Evolutionary conservation across 2,888 invertebrate species (phyloP).

Genomic region (Patella pellucida): DNA sequence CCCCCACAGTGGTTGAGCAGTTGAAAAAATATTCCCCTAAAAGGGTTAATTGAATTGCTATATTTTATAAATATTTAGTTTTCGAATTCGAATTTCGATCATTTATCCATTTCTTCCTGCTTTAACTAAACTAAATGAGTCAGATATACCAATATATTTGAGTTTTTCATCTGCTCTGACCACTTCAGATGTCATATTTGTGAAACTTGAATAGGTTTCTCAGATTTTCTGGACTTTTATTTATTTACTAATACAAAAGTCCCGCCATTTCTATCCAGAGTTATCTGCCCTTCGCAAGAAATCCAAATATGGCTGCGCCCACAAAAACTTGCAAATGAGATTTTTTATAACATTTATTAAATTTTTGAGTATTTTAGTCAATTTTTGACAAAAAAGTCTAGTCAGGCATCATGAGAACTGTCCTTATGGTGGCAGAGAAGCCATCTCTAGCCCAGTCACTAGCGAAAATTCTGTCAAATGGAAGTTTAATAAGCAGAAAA

Average conservation of each 20-base stretch:
- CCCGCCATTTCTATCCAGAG: background rate
- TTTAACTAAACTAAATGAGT: no score
- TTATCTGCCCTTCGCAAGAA: background rate
- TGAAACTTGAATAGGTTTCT: no score
- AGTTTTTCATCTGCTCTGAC: background rate
- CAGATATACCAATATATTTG: background rate
- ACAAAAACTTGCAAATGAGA: conserved; percentile 6
- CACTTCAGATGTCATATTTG: background rate
- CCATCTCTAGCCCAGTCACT: conserved; percentile 96
- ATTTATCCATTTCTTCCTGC: no score
- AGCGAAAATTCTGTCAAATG: conserved; percentile 92
- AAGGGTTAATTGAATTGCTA: no score
- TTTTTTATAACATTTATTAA: background rate
- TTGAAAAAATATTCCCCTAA: no score
- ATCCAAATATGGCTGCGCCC: background rate
- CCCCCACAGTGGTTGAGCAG: no score
- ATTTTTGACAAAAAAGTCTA: background rate
- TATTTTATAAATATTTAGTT: no score
- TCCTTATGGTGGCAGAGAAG: conserved; percentile 98
- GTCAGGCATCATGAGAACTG: conserved; percentile 65
- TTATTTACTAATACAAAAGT: no score
- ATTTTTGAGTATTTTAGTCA: background rate
- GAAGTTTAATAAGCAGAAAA: conserved; percentile 83
- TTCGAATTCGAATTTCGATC: no score
- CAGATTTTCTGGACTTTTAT: no score